A percentile compares a stretch with the other conserved stretches of the same genome.
phyloP scores from a whole-genome alignment of 2,888 invertebrate genomes.

The Therioaphis trifolii region DNA sequence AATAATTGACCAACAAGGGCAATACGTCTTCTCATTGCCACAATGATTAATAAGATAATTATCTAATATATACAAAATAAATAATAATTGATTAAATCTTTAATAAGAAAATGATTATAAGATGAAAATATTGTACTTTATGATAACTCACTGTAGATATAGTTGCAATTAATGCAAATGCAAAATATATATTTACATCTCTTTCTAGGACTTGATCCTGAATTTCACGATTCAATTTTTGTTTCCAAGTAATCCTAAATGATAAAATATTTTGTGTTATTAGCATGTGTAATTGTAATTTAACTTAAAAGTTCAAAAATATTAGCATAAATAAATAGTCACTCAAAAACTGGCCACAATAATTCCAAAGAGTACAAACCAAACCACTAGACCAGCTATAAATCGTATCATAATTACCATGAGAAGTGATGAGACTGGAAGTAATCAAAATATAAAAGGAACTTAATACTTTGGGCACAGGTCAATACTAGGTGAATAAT shows the following conservation, averaged over 20 bases:
- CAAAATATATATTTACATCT: slow-evolving; percentile 70
- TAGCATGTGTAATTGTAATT: neutral
- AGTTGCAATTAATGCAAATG: slow-evolving; percentile 74
- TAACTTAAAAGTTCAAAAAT: slow-evolving; percentile 37
- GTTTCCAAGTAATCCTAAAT: slow-evolving; percentile 52
- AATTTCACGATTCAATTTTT: slow-evolving; percentile 64
- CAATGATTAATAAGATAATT: slow-evolving; percentile 72
- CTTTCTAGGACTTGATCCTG: slow-evolving; percentile 67
- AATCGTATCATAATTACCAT: slow-evolving; percentile 72
- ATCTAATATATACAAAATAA: slow-evolving; percentile 67
- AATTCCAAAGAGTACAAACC: slow-evolving; percentile 73
- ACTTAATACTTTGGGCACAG: neutral
- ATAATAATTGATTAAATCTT: no score
- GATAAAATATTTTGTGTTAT: neutral
- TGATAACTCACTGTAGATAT: slow-evolving; percentile 71
- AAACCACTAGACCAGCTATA: slow-evolving; percentile 74
- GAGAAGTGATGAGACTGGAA: slow-evolving; percentile 73
- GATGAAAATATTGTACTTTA: neutral
- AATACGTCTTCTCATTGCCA: slow-evolving; percentile 75
- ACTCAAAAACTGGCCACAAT: slow-evolving; percentile 71
- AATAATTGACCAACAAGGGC: slow-evolving; percentile 75
- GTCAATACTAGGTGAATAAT: neutral
- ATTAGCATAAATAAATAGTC: slow-evolving; percentile 75
- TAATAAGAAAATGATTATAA: no score
- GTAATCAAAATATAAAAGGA: slow-evolving; percentile 64